These are phyloP conservation scores for Oreochromis tanganicae DNA, from an alignment of 2,113 vertebrate species.

Conservation along the genomic window DNA sequence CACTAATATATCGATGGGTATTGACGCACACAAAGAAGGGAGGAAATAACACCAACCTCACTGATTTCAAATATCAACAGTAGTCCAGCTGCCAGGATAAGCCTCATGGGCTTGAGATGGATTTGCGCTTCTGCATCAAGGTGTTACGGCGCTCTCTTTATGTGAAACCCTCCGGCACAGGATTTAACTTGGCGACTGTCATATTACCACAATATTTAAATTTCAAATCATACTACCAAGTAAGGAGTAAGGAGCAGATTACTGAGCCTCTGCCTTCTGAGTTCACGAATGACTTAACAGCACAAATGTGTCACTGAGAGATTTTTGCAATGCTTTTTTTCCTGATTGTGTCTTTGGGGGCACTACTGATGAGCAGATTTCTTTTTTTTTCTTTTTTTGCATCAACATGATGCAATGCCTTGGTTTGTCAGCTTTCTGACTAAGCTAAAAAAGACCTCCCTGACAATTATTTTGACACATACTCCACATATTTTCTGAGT, in stretches of 20 bases:
- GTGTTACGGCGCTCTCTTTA: not conserved
- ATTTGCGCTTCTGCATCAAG: not conserved
- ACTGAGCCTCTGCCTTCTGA: not conserved
- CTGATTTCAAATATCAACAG: not conserved
- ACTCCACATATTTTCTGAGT: not conserved
- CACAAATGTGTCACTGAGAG: not conserved
- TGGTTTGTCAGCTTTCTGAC: not conserved
- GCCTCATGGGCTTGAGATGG: not conserved
- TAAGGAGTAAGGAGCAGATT: not conserved
- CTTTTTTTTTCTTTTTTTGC: no score
- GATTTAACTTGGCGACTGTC: not conserved
- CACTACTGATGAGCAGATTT: not conserved
- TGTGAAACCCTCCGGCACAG: not conserved
- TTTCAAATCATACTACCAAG: not conserved
- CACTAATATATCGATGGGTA: not conserved
- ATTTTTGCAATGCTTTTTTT: not conserved
- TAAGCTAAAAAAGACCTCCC: not conserved
- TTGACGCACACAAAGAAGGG: not conserved
- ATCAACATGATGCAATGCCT: not conserved
- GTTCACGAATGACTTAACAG: not conserved
- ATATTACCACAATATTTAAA: not conserved
- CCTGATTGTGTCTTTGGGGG: not conserved
- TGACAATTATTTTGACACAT: not conserved
- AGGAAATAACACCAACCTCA: not conserved
- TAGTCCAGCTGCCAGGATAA: not conserved